phyloP scores from a whole-genome alignment of 2,888 invertebrate genomes.

The Cenopis cana region DNA sequence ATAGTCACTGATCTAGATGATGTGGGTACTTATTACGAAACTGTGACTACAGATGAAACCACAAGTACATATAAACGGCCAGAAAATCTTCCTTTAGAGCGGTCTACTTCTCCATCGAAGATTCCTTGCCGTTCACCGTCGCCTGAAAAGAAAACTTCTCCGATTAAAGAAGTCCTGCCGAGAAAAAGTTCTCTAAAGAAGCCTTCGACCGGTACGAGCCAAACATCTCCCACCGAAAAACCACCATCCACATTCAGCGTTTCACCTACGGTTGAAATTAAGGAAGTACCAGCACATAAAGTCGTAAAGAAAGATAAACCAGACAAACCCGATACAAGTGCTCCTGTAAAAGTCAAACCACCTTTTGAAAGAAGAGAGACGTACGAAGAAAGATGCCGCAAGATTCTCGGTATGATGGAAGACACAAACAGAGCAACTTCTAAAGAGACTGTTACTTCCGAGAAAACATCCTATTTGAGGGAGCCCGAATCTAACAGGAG shows the following conservation, averaged over 20 bases:
- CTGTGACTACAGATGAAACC: slow-evolving; percentile 52
- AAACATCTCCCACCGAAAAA: slow-evolving; percentile 69
- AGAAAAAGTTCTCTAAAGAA: slow-evolving; percentile 81
- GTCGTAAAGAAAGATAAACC: slow-evolving; percentile 64
- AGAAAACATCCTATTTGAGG: slow-evolving; percentile 50
- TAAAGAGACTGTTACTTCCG: slow-evolving; percentile 51
- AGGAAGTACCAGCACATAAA: slow-evolving; percentile 58
- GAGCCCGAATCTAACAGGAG: slow-evolving; percentile 55
- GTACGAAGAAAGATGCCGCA: slow-evolving; percentile 89
- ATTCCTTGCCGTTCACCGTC: slow-evolving; percentile 76
- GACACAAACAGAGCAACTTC: slow-evolving; percentile 59
- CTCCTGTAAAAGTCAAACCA: slow-evolving; percentile 78
- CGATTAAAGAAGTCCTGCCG: slow-evolving; percentile 68
- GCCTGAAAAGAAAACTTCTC: slow-evolving; percentile 65
- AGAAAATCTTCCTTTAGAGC: slow-evolving; percentile 55
- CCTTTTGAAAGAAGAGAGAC: slow-evolving; percentile 88
- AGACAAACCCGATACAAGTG: slow-evolving; percentile 54
- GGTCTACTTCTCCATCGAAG: slow-evolving; percentile 71
- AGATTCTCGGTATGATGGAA: slow-evolving; percentile 87
- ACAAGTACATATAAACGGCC: slow-evolving; percentile 53
- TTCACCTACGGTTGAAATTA: slow-evolving; percentile 67
- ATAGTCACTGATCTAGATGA: slow-evolving; percentile 74
- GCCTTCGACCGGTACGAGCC: slow-evolving; percentile 60
- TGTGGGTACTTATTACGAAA: slow-evolving; percentile 56
- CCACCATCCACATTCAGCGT: slow-evolving; percentile 73